Evolutionary conservation across 1,140 invertebrate genomes (phyloP), one percentile per base, ranked within the genome.

Genomic region (Drosophila lini): DNA sequence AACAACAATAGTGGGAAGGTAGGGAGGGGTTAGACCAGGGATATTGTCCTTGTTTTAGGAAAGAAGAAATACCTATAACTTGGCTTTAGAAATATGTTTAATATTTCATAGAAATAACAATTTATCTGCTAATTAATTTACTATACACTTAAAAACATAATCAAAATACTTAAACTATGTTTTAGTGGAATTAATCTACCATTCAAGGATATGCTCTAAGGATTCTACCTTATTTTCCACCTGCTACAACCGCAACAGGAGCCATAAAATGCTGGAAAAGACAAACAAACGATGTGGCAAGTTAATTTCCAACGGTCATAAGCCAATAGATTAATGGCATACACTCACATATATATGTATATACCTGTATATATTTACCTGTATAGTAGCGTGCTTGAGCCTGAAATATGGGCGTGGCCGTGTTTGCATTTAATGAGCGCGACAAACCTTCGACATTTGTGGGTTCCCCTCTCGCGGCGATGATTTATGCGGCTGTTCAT

Each of bases 401-500:
- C n/a, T 71, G 63, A 60, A 55, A 28, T 67, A 63, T 25, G 56
- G 76, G 71, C 78, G 73, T 76, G 78, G 60, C 36, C 48, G 45
- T 36, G 44, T 70, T 75, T 45, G 28, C 64, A 65, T 88, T 86
- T 86, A 86, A 86, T 86, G 83, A 86, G 65, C 83, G 75, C 80
- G 82, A 86, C 82, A 82, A 85, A 75, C 83, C 59, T 69, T 61
- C 67, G 80, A 86, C 82, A 79, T 81, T 81, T 81, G 77, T 77
- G 58, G 71, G 32, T 59, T 59, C 55, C 32, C 52, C 50, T 19
- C 32, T 2, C 40, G 13, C n/a, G 59, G 73, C 61, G 78, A 86
- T 88, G 82, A 88, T 86, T 86, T 88, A 86, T 86, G 82, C 75
- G 57, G 40, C 63, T 82, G 75, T 80, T 86, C 83, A 79, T 86